Conservation (phyloP, 2,888 invertebrate species). For the Lepidochitona cinerea region DNA sequence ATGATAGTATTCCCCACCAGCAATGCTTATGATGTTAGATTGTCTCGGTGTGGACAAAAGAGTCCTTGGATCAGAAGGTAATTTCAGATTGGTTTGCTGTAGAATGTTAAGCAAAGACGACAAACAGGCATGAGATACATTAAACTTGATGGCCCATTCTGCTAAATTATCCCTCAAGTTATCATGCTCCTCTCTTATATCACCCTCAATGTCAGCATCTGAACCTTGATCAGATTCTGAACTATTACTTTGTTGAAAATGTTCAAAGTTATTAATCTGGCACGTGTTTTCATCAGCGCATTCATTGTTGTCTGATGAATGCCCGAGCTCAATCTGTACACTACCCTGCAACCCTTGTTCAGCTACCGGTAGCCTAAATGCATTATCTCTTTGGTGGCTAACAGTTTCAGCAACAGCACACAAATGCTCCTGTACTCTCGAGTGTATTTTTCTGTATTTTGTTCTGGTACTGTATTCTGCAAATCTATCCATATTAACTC, state of each 20-base stretch:
- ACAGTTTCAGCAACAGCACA: background rate
- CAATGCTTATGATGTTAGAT: slow-evolving; percentile 15
- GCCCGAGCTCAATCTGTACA: too few species aligned
- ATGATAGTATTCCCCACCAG: slow-evolving; percentile 31
- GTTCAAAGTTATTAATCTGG: too few species aligned
- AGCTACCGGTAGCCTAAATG: background rate
- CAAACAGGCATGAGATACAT: background rate
- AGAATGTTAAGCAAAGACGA: background rate
- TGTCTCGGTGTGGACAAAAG: slow-evolving; percentile 24
- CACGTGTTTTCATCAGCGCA: too few species aligned
- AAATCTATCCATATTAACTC: background rate
- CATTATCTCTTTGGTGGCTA: background rate
- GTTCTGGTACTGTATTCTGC: background rate
- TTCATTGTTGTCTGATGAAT: too few species aligned
- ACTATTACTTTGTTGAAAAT: too few species aligned
- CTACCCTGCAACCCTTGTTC: too few species aligned
- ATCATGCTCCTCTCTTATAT: background rate
- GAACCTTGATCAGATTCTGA: too few species aligned
- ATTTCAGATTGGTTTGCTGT: background rate
- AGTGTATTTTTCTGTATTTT: background rate
- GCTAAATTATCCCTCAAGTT: background rate
- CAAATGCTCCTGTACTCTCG: background rate
- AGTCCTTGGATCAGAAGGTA: slow-evolving; percentile 37
- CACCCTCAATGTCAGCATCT: background rate
- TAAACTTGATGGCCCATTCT: background rate